Evolutionary conservation across 2,888 invertebrate species (phyloP), one percentile per base, ranked within the genome.

Genomic region (Sphinx pinastri): DNA sequence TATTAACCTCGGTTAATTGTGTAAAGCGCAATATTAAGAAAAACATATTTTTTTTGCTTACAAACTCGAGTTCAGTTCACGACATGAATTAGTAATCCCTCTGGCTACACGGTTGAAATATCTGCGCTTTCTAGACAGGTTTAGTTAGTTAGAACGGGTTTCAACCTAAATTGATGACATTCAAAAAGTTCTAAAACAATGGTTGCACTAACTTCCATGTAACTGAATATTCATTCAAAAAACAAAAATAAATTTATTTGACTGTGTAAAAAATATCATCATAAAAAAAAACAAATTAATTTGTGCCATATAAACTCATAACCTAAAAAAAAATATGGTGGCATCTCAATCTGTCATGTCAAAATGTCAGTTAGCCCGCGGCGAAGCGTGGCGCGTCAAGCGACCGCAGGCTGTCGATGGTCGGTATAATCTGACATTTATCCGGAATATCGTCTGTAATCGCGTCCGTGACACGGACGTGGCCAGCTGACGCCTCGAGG

Each of bases 371-470:
- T 7, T 49, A 63, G 11, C n/a, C 45, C 16, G 14, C 49, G 7
- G 67, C 51, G 51, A n/a, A 52, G 25, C 19, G 45, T 13, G 14
- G 19, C 68, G 45, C 57, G 57, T 47, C 68, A 57, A 57, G 19
- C 68, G 49, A 38, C 16, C 57, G n/a, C 55, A 57, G 57, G 47
- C 49, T 57, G 54, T n/a, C 66, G 55, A 70, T 70, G 47, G 59
- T 11, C 31, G 51, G 57, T 45, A 59, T 68, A 70, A 70, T 67
- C 70, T 68, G 67, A 67, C 70, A 67, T 68, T 70, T 58, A 70
- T 67, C 67, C 67, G 66, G 67, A 49, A 57, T 58, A 59, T 12
- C 57, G 67, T 38, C 19, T 49, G 25, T 69, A 69, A 69, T 63
- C 60, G 59, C 11, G 47, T 38, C 67, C 67, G 54, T 70, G 70